phyloP scores from a whole-genome alignment of 2,888 invertebrate species.

The Incurvaria masculella region DNA sequence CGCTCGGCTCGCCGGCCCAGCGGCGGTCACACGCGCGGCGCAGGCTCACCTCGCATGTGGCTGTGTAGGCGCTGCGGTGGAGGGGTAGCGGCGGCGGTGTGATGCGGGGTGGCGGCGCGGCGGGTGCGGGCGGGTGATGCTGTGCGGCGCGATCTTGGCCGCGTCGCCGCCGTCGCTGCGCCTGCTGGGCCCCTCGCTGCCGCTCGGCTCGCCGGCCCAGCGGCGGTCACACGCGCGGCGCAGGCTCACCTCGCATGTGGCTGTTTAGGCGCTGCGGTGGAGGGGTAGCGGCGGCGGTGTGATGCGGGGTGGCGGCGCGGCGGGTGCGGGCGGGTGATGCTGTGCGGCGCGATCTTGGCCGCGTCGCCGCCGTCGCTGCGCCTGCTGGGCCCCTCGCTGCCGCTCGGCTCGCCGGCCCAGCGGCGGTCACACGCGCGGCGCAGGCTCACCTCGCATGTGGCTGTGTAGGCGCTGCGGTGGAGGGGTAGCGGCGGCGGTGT shows the following conservation, averaged over 20 bases:
- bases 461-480: not conserved
- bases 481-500: conserved; percentile 1
- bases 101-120: conserved; percentile 13
- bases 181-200: conserved; percentile 60
- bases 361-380: conserved; percentile 55
- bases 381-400: conserved; percentile 60
- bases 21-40: no score
- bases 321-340: conserved; percentile 42
- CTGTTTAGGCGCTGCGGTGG: not conserved
- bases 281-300: conserved; percentile 13
- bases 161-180: conserved; percentile 55
- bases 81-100: conserved; percentile 13
- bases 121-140: conserved; percentile 42
- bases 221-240: no score
- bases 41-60: no score
- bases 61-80: not conserved
- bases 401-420: conserved; percentile 55
- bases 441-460: not conserved
- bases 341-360: conserved; percentile 51
- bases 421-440: not conserved
- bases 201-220: conserved; percentile 55
- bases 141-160: conserved; percentile 51
- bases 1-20: conserved; percentile 55
- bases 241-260: no score
- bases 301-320: conserved; percentile 13